These are phyloP conservation scores for Paradisaea rubra DNA, from an alignment of 2,113 vertebrate genomes.

Conservation along the genomic window DNA sequence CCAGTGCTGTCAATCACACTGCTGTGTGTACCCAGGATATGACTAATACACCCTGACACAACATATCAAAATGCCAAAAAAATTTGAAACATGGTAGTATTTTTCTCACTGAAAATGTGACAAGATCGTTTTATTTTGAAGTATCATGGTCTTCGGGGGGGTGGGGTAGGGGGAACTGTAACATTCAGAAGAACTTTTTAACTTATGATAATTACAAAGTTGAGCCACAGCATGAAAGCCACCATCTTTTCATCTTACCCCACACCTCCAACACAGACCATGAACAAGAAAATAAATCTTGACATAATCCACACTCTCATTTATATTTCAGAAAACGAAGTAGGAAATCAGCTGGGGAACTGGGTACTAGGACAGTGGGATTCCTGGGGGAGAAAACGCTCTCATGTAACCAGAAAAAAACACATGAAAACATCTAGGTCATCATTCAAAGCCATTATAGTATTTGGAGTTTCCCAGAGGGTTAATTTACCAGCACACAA, in stretches of 20 bases:
- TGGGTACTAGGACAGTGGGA: neutral
- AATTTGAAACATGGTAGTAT: neutral
- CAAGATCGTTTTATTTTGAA: neutral
- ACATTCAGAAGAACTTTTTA: neutral
- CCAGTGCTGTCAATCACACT: neutral
- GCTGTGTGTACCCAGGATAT: neutral
- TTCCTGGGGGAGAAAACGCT: neutral
- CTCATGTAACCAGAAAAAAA: neutral
- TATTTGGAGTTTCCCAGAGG: neutral
- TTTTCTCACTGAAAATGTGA: neutral
- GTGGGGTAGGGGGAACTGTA: rapidly evolving
- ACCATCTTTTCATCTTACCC: neutral
- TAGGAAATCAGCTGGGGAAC: neutral
- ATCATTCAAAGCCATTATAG: neutral
- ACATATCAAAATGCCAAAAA: neutral
- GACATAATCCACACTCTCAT: neutral
- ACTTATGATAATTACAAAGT: neutral
- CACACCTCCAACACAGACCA: neutral
- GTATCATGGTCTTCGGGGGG: neutral
- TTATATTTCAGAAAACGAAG: neutral
- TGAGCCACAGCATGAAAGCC: neutral
- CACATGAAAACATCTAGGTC: neutral
- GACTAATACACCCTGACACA: conserved; percentile 3
- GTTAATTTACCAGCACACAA: neutral
- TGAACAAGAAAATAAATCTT: neutral